Base-by-base conservation (phyloP, 2,888 invertebrate species). In the Caenorhabditis sp. region DNA sequence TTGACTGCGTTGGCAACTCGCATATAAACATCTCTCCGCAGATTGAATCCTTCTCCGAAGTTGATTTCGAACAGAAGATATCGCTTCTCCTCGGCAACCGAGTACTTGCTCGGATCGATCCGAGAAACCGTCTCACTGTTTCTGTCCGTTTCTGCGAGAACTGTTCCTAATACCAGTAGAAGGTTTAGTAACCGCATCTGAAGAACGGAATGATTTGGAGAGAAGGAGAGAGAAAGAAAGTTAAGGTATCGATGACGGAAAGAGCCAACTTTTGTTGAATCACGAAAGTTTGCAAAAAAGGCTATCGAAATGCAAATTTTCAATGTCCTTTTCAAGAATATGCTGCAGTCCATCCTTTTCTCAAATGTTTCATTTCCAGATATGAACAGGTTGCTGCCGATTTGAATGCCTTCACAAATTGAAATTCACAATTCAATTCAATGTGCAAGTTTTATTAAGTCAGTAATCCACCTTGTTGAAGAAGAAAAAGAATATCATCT, bases 11-110 rank as follows among this genome's bases (percentile, higher is more conserved):
- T 95, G 1, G 97, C 97, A 89, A 97, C 94, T 87, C 98, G 94
- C 94, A 98, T 95, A 91, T 96, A 98, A 1, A 99, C 98, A 93
- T 99, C 98, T 40, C 98, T 94, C 18, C 97, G 94, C 82, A 99
- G 94, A 93, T 99, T 99, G 92, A 99, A 99, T 0, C 99, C 99
- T 93, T 99, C 98, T 0, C 96, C 95, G 2, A 95, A 95, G 93
- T 98, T 98, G 0, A 98, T 95, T 92, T 97, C 97, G 92, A 97
- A 99, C 61, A 98, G 94, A 69, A 98, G 93, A 90, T 95, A 96
- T 89, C 95, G 72, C 6, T 76, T 78, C 22, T 85, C 84, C 24
- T 68, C 37, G 0, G 71, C 80, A 6, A 85, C 26, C 9, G 85
- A 83, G 68, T 76, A 87, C 24, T 82, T 77, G n/a, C 69, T 69